Percentiles rank a stretch among this genome's conserved stretches.
Evolutionary conservation across 2,113 vertebrate species (phyloP).

Genomic region (Eurypyga helias): DNA sequence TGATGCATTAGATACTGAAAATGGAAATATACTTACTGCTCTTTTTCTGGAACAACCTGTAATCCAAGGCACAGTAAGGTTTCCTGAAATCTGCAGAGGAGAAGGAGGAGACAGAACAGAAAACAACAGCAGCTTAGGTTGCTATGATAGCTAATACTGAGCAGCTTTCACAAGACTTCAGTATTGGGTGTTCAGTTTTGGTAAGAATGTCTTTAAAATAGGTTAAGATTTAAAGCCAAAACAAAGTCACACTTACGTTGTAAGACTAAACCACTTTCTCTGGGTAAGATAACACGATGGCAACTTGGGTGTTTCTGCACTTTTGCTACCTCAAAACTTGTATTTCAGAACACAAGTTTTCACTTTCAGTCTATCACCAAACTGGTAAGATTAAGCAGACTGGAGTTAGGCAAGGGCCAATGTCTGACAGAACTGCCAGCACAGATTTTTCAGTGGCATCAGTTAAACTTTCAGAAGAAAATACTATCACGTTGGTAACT

Average conservation of each 20-base stretch:
- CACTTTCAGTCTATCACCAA: not conserved
- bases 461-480: not conserved
- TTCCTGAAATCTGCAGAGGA: conserved; percentile 86
- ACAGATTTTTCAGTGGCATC: not conserved
- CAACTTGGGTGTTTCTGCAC: not conserved
- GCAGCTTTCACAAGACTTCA: not conserved
- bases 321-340: not conserved
- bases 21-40: conserved; percentile 89
- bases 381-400: not conserved
- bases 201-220: not conserved
- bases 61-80: conserved; percentile 93
- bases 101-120: conserved; percentile 60
- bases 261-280: not conserved
- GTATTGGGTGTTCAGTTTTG: not conserved
- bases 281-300: not conserved
- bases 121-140: conserved; percentile 37
- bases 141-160: not conserved
- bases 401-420: not conserved
- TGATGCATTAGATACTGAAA: conserved; percentile 11
- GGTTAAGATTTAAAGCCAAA: not conserved
- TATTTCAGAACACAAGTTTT: not conserved
- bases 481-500: fast-evolving
- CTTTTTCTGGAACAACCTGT: conserved; percentile 95
- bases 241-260: not conserved
- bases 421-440: not conserved